phyloP scores from a whole-genome alignment of 2,888 invertebrate species.

The Parnassius smintheus region DNA sequence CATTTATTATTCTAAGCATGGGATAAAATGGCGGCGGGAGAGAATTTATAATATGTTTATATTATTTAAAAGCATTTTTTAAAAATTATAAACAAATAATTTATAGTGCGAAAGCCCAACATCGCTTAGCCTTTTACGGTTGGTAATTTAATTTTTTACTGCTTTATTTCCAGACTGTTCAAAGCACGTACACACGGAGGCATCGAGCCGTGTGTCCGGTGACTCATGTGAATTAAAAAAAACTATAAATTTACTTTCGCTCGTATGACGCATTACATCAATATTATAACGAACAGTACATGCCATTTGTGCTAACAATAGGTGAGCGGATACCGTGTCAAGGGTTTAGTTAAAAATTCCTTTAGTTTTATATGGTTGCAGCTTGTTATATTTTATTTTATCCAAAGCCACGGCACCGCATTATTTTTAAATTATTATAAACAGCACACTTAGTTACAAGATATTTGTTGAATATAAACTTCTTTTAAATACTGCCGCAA shows the following conservation, averaged over 20 bases:
- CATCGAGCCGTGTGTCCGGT: conserved; percentile 25
- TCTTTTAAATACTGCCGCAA: too few relatives aligned
- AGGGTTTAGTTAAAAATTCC: conserved; percentile 1
- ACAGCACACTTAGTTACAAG: too few relatives aligned
- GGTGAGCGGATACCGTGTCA: neutral
- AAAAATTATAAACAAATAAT: too few relatives aligned
- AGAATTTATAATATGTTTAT: too few relatives aligned
- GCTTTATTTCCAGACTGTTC: neutral
- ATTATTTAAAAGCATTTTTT: too few relatives aligned
- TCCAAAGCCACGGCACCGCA: too few relatives aligned
- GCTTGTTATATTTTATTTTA: neutral
- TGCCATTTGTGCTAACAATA: conserved; percentile 15
- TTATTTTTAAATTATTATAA: too few relatives aligned
- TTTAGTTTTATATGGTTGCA: neutral
- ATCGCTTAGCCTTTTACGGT: neutral
- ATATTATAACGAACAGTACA: conserved; percentile 8
- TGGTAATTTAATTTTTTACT: neutral
- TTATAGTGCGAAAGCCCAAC: too few relatives aligned
- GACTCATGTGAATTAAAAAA: conserved; percentile 21
- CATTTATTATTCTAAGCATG: too few relatives aligned
- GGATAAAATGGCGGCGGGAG: too few relatives aligned
- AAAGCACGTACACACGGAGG: conserved; percentile 4
- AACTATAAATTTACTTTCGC: conserved; percentile 25
- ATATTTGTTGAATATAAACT: too few relatives aligned
- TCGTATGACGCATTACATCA: conserved; percentile 17